These are phyloP conservation scores for Eupithecia pulchellata DNA, from an alignment of 2,888 invertebrate genomes.

Conservation along the genomic window DNA sequence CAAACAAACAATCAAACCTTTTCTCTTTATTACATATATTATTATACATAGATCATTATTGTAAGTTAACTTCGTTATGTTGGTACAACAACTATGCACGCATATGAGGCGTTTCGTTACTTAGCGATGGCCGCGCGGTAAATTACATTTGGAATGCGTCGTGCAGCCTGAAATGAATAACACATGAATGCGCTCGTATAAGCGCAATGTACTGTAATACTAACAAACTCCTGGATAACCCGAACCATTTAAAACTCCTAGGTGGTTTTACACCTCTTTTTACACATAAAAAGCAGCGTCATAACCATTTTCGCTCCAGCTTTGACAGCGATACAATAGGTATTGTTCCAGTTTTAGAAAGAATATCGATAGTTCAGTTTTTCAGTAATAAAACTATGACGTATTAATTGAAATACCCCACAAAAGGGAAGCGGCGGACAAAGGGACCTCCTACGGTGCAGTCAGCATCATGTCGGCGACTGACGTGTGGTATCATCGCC, in stretches of 20 bases:
- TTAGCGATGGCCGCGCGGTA: conserved; percentile 56
- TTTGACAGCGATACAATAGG: conserved; percentile 22
- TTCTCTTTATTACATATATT: neutral
- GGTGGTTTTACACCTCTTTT: neutral
- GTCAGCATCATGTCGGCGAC: conserved; percentile 48
- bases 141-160: conserved; percentile 81
- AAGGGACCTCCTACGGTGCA: conserved; percentile 52
- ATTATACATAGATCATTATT: neutral
- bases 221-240: conserved; percentile 51
- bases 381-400: conserved; percentile 58
- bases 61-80: conserved; percentile 8
- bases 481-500: conserved; percentile 59
- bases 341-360: conserved; percentile 57
- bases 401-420: conserved; percentile 72
- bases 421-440: conserved; percentile 64
- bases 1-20: no score
- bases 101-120: conserved; percentile 41
- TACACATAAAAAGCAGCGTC: neutral
- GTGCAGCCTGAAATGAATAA: conserved; percentile 72
- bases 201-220: conserved; percentile 67
- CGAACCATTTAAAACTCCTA: conserved; percentile 38
- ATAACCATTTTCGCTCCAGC: conserved; percentile 4
- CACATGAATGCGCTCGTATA: conserved; percentile 68
- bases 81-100: conserved; percentile 18
- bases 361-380: conserved; percentile 55